A percentile compares a stretch with the other conserved stretches of the same genome.
phyloP scores from a whole-genome alignment of 2,113 vertebrate species.

The Erythrocebus patas region DNA sequence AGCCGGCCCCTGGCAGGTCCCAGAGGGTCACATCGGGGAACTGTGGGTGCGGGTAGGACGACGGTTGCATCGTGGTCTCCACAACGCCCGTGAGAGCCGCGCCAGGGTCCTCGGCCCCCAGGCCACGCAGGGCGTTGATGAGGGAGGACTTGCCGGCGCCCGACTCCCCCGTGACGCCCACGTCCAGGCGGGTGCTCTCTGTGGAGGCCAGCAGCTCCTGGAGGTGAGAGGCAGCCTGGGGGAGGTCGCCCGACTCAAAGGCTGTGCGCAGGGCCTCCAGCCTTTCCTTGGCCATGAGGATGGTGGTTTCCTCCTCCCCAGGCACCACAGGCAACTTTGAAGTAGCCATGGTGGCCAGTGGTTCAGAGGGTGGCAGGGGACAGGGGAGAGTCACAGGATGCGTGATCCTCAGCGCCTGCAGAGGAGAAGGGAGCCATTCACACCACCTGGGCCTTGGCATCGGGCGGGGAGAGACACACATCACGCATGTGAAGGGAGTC shows the following conservation, averaged over 20 bases:
- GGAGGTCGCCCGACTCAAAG: conserved; percentile 67
- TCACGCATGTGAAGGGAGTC: not conserved
- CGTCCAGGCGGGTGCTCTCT: conserved; percentile 71
- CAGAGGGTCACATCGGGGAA: conserved; percentile 79
- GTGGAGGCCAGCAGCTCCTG: conserved; percentile 61
- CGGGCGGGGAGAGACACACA: not conserved
- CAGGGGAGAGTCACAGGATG: not conserved
- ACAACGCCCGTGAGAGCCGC: conserved; percentile 81
- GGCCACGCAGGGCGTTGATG: conserved; percentile 82
- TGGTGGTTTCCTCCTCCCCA: conserved; percentile 56
- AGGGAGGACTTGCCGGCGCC: conserved; percentile 85
- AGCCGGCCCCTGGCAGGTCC: conserved; percentile 84
- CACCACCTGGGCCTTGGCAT: not conserved
- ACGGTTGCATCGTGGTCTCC: conserved; percentile 80
- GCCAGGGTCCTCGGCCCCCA: conserved; percentile 77
- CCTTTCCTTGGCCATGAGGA: conserved; percentile 70
- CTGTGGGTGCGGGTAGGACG: conserved; percentile 77
- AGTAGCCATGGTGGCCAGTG: conserved; percentile 51
- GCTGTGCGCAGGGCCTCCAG: conserved; percentile 65
- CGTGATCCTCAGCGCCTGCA: conserved; percentile 17
- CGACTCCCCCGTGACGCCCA: conserved; percentile 82
- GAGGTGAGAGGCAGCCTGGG: conserved; percentile 59
- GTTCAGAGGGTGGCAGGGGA: not conserved
- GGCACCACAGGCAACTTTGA: conserved; percentile 13
- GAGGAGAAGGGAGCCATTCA: not conserved